Conservation (phyloP, 2,113 vertebrate genomes). For the Isichthys henryi region DNA sequence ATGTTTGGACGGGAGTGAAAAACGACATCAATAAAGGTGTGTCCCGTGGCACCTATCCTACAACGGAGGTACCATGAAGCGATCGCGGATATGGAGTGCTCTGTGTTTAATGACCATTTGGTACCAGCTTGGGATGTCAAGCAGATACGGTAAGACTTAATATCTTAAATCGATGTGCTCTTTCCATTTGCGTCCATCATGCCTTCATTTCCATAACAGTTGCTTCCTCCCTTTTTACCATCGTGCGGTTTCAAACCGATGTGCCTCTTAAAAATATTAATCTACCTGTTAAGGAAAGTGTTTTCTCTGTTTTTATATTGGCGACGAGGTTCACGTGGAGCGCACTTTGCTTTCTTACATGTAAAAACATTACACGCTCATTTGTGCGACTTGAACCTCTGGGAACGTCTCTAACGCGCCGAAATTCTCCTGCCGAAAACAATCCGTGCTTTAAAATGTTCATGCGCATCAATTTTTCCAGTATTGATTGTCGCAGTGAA, state of each 20-base stretch:
- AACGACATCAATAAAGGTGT: slow-evolving; percentile 20
- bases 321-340: not conserved
- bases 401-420: not conserved
- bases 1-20: slow-evolving; percentile 21
- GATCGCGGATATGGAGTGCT: slow-evolving; percentile 48
- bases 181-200: not conserved
- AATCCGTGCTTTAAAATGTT: not conserved
- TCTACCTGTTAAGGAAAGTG: not conserved
- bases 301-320: not conserved
- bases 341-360: not conserved
- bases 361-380: not conserved
- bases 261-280: not conserved
- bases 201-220: not conserved
- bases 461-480: not conserved
- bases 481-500: not conserved
- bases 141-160: slow-evolving; percentile 57
- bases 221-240: not conserved
- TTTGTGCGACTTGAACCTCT: not conserved
- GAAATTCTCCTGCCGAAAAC: not conserved
- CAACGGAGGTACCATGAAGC: slow-evolving; percentile 48
- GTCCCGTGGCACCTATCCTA: slow-evolving; percentile 8
- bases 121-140: slow-evolving; percentile 48
- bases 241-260: not conserved
- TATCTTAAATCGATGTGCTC: not conserved
- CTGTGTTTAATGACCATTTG: slow-evolving; percentile 55